These are phyloP conservation scores for Cosmia trapezina DNA, from an alignment of 2,888 invertebrate genomes.

Conservation along the genomic window DNA sequence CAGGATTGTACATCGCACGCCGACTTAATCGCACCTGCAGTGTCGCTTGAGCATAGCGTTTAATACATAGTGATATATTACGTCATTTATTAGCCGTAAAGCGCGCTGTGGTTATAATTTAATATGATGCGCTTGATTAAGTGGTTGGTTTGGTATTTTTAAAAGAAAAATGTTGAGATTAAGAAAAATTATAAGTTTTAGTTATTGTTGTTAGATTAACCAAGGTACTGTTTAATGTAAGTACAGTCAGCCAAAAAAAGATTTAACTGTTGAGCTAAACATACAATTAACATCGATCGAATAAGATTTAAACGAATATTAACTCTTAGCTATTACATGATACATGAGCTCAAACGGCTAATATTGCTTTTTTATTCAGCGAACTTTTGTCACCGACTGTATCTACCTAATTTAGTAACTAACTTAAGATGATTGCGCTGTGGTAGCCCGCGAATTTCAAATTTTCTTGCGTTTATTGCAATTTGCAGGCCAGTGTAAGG, in stretches of 20 bases:
- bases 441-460: no score
- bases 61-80: slow-evolving; percentile 84
- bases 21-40: slow-evolving; percentile 75
- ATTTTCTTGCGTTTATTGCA: no score
- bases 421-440: no score
- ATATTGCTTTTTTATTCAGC: no score
- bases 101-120: slow-evolving; percentile 57
- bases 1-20: slow-evolving; percentile 70
- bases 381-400: not conserved
- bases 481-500: no score
- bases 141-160: not conserved
- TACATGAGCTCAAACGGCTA: not conserved
- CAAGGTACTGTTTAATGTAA: not conserved
- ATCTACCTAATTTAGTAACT: not conserved
- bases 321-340: not conserved
- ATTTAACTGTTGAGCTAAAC: not conserved
- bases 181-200: not conserved
- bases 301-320: not conserved
- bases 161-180: no score
- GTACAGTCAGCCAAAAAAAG: not conserved
- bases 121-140: slow-evolving; percentile 36
- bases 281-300: not conserved
- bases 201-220: not conserved
- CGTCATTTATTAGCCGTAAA: slow-evolving; percentile 79
- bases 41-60: slow-evolving; percentile 73